Percentiles rank a stretch among this genome's conserved stretches.
Evolutionary conservation across 1,140 invertebrate genomes (phyloP).

Genomic region (Venturia canescens): DNA sequence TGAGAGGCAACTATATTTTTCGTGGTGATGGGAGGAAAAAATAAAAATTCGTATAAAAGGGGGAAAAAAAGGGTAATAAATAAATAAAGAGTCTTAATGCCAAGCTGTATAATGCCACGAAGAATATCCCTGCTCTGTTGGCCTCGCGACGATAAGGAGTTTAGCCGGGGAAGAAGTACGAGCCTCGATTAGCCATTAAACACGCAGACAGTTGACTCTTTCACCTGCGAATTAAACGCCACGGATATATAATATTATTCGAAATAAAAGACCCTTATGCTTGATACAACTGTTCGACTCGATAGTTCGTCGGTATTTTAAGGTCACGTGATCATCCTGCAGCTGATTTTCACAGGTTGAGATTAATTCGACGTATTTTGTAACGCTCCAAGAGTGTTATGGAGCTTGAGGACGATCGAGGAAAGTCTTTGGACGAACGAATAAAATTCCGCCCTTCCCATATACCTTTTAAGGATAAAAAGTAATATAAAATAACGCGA

Average conservation of each 20-base stretch:
- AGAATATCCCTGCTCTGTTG: conserved; percentile 2
- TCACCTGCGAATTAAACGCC: background rate
- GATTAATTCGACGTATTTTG: background rate
- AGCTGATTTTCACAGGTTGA: background rate
- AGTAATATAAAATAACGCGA: no score
- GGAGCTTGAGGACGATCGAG: no score
- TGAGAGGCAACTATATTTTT: no score
- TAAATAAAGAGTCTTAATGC: conserved; percentile 6
- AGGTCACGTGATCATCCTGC: background rate
- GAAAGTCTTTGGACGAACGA: no score
- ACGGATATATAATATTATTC: background rate
- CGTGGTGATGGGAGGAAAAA: background rate
- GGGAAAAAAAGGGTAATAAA: background rate
- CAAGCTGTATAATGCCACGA: conserved; percentile 15
- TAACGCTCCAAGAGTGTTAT: no score
- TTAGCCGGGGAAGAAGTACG: background rate
- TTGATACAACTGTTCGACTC: conserved; percentile 5
- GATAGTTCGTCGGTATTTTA: background rate
- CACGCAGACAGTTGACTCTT: conserved; percentile 11
- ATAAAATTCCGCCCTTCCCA: no score
- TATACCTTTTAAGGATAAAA: no score
- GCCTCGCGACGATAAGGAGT: background rate
- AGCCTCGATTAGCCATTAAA: conserved; percentile 15
- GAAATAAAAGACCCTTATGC: background rate
- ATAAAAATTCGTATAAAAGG: background rate